Conservation (phyloP, 2,113 vertebrate genomes). For the Burhinus bistriatus region DNA sequence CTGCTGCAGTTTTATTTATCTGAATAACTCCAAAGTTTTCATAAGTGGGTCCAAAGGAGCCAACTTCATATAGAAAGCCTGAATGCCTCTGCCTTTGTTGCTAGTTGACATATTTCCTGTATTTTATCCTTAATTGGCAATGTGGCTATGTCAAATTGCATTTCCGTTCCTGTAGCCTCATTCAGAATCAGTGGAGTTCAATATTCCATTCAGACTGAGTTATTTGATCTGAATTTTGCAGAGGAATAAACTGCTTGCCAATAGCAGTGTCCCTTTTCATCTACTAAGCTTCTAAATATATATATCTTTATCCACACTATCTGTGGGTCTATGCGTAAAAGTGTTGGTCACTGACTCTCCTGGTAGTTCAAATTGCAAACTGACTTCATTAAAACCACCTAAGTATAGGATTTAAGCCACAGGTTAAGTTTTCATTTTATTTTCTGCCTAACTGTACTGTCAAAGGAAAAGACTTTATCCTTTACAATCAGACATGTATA, state of each 20-base stretch:
- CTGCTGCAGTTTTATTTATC: conserved; percentile 36
- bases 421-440: background rate
- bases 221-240: conserved; percentile 59
- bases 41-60: conserved; percentile 50
- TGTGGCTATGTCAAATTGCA: conserved; percentile 28
- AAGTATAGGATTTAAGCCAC: background rate
- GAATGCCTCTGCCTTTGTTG: conserved; percentile 17
- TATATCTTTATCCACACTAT: background rate
- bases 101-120: conserved; percentile 39
- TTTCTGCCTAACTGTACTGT: background rate
- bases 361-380: background rate
- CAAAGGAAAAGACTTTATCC: background rate
- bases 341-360: background rate
- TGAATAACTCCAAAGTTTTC: conserved; percentile 25
- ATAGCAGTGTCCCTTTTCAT: conserved; percentile 1
- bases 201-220: conserved; percentile 9
- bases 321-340: background rate
- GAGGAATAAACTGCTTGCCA: conserved; percentile 43
- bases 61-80: background rate
- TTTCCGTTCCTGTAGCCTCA: conserved; percentile 11
- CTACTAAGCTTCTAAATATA: background rate
- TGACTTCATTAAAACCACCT: background rate
- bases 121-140: conserved; percentile 55
- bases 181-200: conserved; percentile 22
- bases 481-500: background rate